Conservation (phyloP, 2,888 invertebrate species). For the Augochlorella aurata region DNA sequence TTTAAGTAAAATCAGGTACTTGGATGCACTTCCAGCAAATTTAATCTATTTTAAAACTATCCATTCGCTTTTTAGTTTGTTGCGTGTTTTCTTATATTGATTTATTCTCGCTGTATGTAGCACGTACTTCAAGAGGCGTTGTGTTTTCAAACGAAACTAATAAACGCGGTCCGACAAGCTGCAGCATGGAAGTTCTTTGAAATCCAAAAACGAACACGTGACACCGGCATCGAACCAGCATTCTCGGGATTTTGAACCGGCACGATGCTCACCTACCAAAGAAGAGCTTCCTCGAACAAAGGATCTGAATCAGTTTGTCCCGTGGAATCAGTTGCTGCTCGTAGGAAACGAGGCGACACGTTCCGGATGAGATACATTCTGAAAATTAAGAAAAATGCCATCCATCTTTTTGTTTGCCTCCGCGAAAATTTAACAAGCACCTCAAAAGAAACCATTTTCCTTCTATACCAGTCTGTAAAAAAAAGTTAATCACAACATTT, state of each 20-base stretch:
- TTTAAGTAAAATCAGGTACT: no score
- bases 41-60: no score
- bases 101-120: neutral
- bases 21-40: no score
- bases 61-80: no score
- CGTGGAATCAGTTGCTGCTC: conserved; percentile 16
- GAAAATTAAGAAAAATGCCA: neutral
- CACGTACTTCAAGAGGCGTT: conserved; percentile 28
- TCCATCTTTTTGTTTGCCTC: neutral
- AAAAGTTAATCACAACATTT: neutral
- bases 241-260: conserved; percentile 47
- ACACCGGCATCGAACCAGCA: conserved; percentile 43
- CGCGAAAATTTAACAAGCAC: neutral
- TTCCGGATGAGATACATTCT: conserved; percentile 11
- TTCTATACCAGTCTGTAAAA: neutral
- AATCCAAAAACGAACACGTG: conserved; percentile 53
- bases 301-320: conserved; percentile 55
- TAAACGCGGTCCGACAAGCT: conserved; percentile 36
- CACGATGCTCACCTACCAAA: conserved; percentile 3
- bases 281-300: conserved; percentile 56
- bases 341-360: conserved; percentile 22
- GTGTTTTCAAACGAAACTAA: conserved; percentile 45
- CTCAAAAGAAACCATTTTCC: neutral
- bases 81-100: neutral
- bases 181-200: conserved; percentile 48